Percentiles rank a stretch among this genome's conserved stretches.
Evolutionary conservation across 1,140 invertebrate genomes (phyloP).

Genomic region (Megathymus violae): DNA sequence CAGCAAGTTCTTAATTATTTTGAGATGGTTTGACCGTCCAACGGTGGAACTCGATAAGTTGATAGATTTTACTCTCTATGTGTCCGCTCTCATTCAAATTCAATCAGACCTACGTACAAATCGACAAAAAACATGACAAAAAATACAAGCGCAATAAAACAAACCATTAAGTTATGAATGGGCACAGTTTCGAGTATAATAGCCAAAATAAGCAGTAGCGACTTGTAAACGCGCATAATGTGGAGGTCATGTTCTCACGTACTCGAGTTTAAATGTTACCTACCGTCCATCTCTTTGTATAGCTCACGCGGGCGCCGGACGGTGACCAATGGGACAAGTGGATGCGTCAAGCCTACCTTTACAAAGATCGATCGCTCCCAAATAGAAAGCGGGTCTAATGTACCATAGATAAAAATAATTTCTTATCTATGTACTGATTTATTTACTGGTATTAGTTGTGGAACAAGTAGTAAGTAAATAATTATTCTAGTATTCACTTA

Average conservation of each 20-base stretch:
- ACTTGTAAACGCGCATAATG: conserved; percentile 36
- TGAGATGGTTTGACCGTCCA: too few relatives aligned
- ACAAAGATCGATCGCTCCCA: conserved; percentile 27
- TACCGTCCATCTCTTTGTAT: conserved; percentile 35
- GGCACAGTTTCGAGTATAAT: conserved; percentile 10
- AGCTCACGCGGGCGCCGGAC: conserved; percentile 1
- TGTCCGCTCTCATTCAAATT: neutral
- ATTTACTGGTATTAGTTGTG: neutral
- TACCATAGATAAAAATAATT: conserved; percentile 5
- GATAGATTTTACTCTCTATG: too few relatives aligned
- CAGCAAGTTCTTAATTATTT: too few relatives aligned
- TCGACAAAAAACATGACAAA: too few relatives aligned
- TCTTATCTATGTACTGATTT: conserved; percentile 7
- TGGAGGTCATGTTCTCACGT: conserved; percentile 48
- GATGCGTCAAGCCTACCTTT: conserved; percentile 27
- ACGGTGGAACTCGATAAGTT: too few relatives aligned
- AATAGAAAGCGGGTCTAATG: conserved; percentile 27
- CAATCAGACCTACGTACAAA: neutral
- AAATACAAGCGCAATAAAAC: conserved; percentile 16
- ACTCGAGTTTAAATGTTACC: conserved; percentile 34
- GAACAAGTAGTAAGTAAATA: neutral
- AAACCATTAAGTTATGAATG: conserved; percentile 30
- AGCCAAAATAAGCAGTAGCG: conserved; percentile 8
- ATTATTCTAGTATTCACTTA: neutral
- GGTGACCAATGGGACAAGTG: conserved; percentile 22